A percentile compares a stretch with the other conserved stretches of the same genome.
These are phyloP conservation scores for Cryptotermes secundus DNA, from an alignment of 1,140 invertebrate species.

Conservation along the genomic window DNA sequence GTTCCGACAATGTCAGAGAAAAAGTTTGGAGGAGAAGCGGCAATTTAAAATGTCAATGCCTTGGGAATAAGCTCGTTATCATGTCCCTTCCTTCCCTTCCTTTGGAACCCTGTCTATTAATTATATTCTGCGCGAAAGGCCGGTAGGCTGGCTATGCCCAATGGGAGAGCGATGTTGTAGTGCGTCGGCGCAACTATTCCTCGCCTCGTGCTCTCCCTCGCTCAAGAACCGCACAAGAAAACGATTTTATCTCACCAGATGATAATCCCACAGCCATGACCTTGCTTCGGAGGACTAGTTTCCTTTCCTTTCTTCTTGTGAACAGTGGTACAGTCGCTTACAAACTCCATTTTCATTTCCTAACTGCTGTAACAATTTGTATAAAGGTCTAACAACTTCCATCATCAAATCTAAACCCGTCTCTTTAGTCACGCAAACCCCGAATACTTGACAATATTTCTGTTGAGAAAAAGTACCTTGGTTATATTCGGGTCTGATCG, in stretches of 20 bases:
- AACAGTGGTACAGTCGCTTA: not conserved
- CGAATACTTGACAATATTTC: too few relatives aligned
- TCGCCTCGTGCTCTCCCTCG: not conserved
- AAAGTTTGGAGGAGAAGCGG: not conserved
- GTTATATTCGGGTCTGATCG: too few relatives aligned
- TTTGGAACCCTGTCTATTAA: slow-evolving; percentile 1
- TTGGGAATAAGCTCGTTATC: slow-evolving; percentile 12
- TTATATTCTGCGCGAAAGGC: not conserved
- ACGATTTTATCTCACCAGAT: slow-evolving; percentile 10
- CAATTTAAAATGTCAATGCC: slow-evolving; percentile 7
- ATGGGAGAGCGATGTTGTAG: not conserved
- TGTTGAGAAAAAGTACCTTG: too few relatives aligned
- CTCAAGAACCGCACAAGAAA: not conserved
- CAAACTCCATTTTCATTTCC: not conserved
- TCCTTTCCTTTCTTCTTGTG: not conserved
- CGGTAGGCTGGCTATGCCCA: not conserved
- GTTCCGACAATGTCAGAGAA: not conserved
- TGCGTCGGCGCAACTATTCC: not conserved
- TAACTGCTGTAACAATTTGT: not conserved
- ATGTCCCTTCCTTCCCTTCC: too few relatives aligned
- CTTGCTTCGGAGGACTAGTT: not conserved
- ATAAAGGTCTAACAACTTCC: too few relatives aligned
- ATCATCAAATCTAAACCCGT: too few relatives aligned
- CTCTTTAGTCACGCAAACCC: too few relatives aligned
- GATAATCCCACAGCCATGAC: slow-evolving; percentile 14